phyloP scores from a whole-genome alignment of 2,113 vertebrate species.

The Dipodomys ordii region DNA sequence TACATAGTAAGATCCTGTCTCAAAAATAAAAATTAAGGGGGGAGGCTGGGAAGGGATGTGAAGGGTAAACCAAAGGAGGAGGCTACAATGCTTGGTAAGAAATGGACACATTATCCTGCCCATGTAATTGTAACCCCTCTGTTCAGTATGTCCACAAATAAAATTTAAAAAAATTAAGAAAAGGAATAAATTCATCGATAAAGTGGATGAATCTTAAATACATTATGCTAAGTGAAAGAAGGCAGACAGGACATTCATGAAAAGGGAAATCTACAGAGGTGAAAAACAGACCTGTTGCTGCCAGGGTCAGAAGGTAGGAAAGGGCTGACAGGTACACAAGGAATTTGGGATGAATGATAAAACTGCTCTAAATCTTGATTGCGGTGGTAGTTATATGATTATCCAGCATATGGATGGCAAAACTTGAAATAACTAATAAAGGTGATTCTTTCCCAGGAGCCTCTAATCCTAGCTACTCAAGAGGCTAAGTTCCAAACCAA shows the following conservation, averaged over 20 bases:
- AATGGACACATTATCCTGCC: no score
- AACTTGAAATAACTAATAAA: background rate
- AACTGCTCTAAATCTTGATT: background rate
- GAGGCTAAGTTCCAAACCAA: no score
- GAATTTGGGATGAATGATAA: background rate
- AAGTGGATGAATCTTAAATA: constrained; percentile 1
- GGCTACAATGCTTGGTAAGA: no score
- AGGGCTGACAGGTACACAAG: background rate
- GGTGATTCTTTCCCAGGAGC: no score
- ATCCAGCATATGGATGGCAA: background rate
- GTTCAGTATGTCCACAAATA: no score
- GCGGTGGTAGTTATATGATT: background rate
- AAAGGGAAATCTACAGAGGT: background rate
- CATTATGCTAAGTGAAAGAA: background rate
- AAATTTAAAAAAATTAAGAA: no score
- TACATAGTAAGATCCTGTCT: no score
- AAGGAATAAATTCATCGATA: background rate
- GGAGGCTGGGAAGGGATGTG: no score
- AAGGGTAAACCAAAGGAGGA: no score
- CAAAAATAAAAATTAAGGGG: no score
- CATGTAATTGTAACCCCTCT: no score
- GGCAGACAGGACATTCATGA: background rate
- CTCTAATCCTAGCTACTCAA: no score
- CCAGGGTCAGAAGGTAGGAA: background rate
- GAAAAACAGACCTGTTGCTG: constrained; percentile 6